Evolutionary conservation across 2,888 invertebrate species (phyloP).

Genomic region (Cyclophora albipunctata): DNA sequence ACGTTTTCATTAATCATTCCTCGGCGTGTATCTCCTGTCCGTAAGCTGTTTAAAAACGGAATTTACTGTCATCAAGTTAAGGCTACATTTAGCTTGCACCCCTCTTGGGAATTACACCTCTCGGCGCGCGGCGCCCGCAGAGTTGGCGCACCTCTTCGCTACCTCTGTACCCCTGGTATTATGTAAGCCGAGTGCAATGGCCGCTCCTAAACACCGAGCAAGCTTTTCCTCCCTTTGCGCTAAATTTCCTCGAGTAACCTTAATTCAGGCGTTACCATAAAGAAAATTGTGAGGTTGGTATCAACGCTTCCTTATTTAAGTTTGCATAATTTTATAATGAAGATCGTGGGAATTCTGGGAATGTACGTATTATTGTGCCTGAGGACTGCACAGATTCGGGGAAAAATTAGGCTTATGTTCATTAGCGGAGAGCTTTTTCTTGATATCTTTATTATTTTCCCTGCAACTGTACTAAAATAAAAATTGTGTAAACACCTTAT

Average conservation of each 20-base stretch:
- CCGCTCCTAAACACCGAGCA: constrained; percentile 54
- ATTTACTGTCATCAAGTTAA: constrained; percentile 38
- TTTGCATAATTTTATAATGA: constrained; percentile 30
- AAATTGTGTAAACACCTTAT: too few relatives aligned
- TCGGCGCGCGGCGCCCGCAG: constrained; percentile 20
- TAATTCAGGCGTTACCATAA: constrained; percentile 36
- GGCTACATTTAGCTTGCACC: constrained; percentile 34
- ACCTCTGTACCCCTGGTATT: constrained; percentile 68
- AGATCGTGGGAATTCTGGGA: constrained; percentile 13
- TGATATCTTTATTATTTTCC: too few relatives aligned
- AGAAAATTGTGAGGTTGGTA: constrained; percentile 39
- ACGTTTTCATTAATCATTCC: constrained; percentile 60
- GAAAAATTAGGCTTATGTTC: too few relatives aligned
- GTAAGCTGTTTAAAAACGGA: constrained; percentile 34
- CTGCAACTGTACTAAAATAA: too few relatives aligned
- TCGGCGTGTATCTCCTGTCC: constrained; percentile 39
- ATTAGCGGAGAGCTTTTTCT: too few relatives aligned
- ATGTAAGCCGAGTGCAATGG: constrained; percentile 71
- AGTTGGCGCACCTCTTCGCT: constrained; percentile 51
- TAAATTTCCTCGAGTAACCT: constrained; percentile 40
- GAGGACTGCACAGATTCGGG: too few relatives aligned
- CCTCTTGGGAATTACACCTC: constrained; percentile 30
- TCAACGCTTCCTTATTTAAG: constrained; percentile 20
- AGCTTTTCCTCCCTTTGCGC: constrained; percentile 41
- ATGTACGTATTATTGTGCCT: too few relatives aligned